These are phyloP conservation scores for Drosophila percnosoma DNA, from an alignment of 2,888 invertebrate species.

Conservation along the genomic window DNA sequence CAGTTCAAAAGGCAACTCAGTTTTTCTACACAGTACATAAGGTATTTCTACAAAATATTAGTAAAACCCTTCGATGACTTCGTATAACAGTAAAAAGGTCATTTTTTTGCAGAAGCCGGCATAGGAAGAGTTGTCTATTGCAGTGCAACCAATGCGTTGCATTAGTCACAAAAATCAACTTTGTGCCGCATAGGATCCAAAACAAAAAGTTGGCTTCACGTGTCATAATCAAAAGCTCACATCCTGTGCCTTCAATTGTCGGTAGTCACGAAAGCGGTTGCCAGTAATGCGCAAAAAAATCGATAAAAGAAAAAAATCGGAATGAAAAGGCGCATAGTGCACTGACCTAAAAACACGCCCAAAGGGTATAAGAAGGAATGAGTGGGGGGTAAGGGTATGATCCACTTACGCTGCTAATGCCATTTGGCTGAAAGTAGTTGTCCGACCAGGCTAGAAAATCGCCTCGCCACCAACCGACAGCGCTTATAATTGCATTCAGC, in stretches of 20 bases:
- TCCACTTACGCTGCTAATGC: conserved; percentile 82
- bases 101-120: background rate
- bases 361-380: background rate
- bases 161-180: background rate
- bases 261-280: conserved; percentile 64
- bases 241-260: conserved; percentile 71
- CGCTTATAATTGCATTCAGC: conserved; percentile 82
- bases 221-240: conserved; percentile 78
- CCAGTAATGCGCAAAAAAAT: conserved; percentile 51
- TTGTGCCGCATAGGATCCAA: conserved; percentile 12
- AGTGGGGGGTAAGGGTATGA: background rate
- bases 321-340: conserved; percentile 58
- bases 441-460: conserved; percentile 82
- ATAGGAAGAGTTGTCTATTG: background rate
- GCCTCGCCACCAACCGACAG: conserved; percentile 83
- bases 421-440: conserved; percentile 82
- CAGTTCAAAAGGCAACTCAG: background rate
- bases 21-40: background rate
- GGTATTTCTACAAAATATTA: background rate
- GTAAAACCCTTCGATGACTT: background rate
- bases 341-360: conserved; percentile 71
- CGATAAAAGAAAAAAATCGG: conserved; percentile 50
- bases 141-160: background rate
- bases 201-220: conserved; percentile 37
- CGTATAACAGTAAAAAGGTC: background rate